Evolutionary conservation across 2,888 invertebrate genomes (phyloP).

Genomic region (Noctua comes): DNA sequence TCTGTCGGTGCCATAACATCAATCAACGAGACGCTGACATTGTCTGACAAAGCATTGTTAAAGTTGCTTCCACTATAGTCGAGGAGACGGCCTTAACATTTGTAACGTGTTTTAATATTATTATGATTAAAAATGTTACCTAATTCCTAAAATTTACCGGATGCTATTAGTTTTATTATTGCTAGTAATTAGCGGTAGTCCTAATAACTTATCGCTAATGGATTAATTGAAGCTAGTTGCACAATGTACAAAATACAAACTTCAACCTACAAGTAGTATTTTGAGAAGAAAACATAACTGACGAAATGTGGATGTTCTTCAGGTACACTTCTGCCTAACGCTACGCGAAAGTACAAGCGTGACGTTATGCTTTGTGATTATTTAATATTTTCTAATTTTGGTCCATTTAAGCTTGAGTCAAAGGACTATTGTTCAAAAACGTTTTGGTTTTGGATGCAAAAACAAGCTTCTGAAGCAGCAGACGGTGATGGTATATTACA

Average conservation of each 20-base stretch:
- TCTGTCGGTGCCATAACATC: constrained; percentile 52
- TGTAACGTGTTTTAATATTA: constrained; percentile 5
- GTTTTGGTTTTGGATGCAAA: not conserved
- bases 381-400: not conserved
- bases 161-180: constrained; percentile 37
- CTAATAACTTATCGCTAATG: not conserved
- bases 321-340: not conserved
- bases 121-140: constrained; percentile 21
- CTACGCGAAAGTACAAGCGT: not conserved
- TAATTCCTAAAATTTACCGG: constrained; percentile 28
- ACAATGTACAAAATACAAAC: not conserved
- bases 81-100: constrained; percentile 53
- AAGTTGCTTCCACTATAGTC: constrained; percentile 56
- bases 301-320: not conserved
- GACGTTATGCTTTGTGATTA: not conserved
- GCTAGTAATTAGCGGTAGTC: constrained; percentile 24
- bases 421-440: not conserved
- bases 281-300: not conserved
- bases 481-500: not conserved
- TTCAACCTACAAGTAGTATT: no score
- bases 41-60: constrained; percentile 59
- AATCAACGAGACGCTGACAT: constrained; percentile 61
- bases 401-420: not conserved
- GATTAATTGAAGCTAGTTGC: constrained; percentile 12
- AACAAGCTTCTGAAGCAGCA: not conserved